Conservation (phyloP, 2,113 vertebrate species). For the Speoplatyrhinus poulsoni region DNA sequence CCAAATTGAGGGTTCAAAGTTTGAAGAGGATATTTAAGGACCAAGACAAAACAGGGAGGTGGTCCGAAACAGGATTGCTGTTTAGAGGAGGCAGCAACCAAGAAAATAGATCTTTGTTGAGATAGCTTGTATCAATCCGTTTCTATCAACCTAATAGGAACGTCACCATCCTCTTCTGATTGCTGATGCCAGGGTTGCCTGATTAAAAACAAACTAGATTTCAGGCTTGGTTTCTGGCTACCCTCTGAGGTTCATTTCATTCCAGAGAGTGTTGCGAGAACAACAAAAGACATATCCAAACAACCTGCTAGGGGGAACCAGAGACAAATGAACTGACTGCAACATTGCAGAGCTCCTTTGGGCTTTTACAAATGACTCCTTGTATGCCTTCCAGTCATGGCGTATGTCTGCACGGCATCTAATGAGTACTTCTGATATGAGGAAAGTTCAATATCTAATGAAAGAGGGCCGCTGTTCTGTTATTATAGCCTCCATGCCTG, state of each 20-base stretch:
- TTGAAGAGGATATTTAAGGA: constrained; percentile 31
- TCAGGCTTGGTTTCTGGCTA: constrained; percentile 19
- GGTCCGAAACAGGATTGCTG: constrained; percentile 31
- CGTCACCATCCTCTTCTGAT: constrained; percentile 57
- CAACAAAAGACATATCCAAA: constrained; percentile 60
- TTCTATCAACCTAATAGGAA: constrained; percentile 60
- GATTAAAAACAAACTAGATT: constrained; percentile 62
- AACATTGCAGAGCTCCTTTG: constrained; percentile 61
- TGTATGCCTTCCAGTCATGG: constrained; percentile 59
- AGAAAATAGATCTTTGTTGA: constrained; percentile 25
- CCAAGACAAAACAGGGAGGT: constrained; percentile 6
- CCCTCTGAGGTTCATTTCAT: constrained; percentile 62
- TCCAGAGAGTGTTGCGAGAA: constrained; percentile 42
- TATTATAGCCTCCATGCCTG: constrained; percentile 63
- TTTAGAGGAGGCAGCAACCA: constrained; percentile 14
- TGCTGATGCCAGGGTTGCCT: constrained; percentile 52
- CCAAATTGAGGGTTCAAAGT: constrained; percentile 34
- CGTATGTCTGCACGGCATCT: constrained; percentile 69
- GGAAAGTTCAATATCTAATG: constrained; percentile 71
- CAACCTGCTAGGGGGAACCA: constrained; percentile 54
- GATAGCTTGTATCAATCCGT: constrained; percentile 42
- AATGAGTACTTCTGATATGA: constrained; percentile 74
- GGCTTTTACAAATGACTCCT: constrained; percentile 72
- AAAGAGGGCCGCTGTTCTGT: constrained; percentile 67
- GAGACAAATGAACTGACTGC: constrained; percentile 64